phyloP scores from a whole-genome alignment of 1,140 invertebrate genomes.

The Drosophila pseudoobscura region DNA sequence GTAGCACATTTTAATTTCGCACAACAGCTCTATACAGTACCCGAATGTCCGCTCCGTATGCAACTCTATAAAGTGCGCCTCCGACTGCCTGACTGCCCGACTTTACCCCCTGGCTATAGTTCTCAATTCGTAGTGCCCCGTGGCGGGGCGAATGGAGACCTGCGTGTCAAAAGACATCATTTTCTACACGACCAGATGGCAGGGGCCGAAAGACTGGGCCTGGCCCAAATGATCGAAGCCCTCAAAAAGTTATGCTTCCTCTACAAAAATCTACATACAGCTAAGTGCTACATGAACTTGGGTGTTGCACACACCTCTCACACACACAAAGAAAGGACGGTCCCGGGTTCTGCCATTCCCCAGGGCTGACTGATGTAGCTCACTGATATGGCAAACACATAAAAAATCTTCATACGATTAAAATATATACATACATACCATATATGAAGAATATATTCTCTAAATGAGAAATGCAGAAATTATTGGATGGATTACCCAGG shows the following conservation, averaged over 20 bases:
- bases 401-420: no score
- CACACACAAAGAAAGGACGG: conserved; percentile 3
- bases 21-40: conserved; percentile 52
- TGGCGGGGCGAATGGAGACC: conserved; percentile 36
- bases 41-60: conserved; percentile 17
- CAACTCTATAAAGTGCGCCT: conserved; percentile 66
- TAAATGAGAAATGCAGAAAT: no score
- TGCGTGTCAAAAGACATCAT: conserved; percentile 79
- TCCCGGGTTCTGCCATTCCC: background rate
- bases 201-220: conserved; percentile 28
- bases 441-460: no score
- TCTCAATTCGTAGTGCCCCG: conserved; percentile 32
- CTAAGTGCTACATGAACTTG: conserved; percentile 72
- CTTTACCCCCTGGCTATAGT: conserved; percentile 26
- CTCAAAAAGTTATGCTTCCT: conserved; percentile 60
- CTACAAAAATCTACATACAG: conserved; percentile 63
- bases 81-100: conserved; percentile 27
- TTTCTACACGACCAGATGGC: conserved; percentile 63
- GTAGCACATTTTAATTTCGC: conserved; percentile 76
- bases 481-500: no score
- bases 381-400: no score
- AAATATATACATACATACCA: no score
- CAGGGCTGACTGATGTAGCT: conserved; percentile 12
- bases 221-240: conserved; percentile 54
- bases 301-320: conserved; percentile 38